These are phyloP conservation scores for Barypeithes pellucidus DNA, from an alignment of 2,888 invertebrate genomes.

Conservation along the genomic window DNA sequence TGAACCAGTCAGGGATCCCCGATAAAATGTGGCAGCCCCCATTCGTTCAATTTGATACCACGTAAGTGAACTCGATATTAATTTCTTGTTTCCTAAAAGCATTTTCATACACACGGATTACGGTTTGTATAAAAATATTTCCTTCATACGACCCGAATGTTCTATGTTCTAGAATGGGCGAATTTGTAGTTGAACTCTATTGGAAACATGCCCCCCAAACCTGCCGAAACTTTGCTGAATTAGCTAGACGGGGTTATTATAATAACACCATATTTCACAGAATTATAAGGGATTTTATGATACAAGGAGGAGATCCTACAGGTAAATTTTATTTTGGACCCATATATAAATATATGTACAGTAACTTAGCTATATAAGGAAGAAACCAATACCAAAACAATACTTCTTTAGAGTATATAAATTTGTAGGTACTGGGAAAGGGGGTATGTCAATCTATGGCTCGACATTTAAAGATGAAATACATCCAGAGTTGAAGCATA, in stretches of 20 bases:
- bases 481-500: constrained; percentile 93
- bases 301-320: constrained; percentile 97
- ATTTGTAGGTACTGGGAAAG: constrained; percentile 53
- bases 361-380: not conserved
- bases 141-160: not conserved
- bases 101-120: too few species aligned
- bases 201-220: constrained; percentile 99
- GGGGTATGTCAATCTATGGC: constrained; percentile 97
- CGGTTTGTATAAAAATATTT: not conserved
- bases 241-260: constrained; percentile 94
- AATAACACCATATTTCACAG: constrained; percentile 97
- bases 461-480: constrained; percentile 97
- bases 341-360: constrained; percentile 66
- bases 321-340: constrained; percentile 80
- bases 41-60: constrained; percentile 86
- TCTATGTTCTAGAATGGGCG: constrained; percentile 86
- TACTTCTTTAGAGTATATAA: too few species aligned
- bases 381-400: too few species aligned
- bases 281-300: constrained; percentile 94
- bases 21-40: constrained; percentile 94
- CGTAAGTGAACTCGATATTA: constrained; percentile 74
- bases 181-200: constrained; percentile 92
- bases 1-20: constrained; percentile 82
- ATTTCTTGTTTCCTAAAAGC: not conserved
- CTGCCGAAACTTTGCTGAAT: constrained; percentile 97